Percentiles rank a stretch among this genome's conserved stretches.
phyloP scores from a whole-genome alignment of 2,888 invertebrate species.

The Creontiades dilutus region DNA sequence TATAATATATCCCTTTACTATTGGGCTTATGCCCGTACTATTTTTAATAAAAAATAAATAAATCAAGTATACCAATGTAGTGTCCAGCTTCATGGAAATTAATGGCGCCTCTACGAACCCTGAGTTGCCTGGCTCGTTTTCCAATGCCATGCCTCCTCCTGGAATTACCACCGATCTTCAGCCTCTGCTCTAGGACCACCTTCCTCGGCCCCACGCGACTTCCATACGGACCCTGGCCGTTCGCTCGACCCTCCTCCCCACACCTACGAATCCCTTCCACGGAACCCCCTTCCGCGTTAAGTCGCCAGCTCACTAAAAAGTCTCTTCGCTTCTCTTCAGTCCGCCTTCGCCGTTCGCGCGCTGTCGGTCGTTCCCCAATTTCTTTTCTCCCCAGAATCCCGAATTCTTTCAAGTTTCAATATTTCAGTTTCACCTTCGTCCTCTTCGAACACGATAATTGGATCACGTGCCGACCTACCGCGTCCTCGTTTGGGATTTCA shows the following conservation, averaged over 20 bases:
- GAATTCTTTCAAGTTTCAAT: neutral
- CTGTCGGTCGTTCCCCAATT: neutral
- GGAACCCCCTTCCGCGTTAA: neutral
- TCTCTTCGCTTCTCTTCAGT: slow-evolving; percentile 47
- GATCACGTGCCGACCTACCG: slow-evolving; percentile 56
- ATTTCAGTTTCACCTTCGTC: slow-evolving; percentile 7
- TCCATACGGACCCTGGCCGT: neutral
- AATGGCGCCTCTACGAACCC: too few species aligned
- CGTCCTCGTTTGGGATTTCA: slow-evolving; percentile 61
- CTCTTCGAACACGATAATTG: slow-evolving; percentile 48
- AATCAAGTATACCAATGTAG: too few species aligned
- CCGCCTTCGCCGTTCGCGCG: slow-evolving; percentile 50
- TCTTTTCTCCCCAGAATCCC: neutral
- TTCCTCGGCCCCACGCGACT: neutral
- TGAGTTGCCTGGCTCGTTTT: too few species aligned
- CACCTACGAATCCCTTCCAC: neutral
- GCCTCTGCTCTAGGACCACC: too few species aligned
- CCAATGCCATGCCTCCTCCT: too few species aligned
- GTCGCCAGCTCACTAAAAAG: neutral
- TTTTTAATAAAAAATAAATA: too few species aligned
- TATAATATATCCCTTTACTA: too few species aligned
- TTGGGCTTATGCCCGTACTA: too few species aligned
- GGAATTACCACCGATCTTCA: too few species aligned
- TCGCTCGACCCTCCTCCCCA: too few species aligned
- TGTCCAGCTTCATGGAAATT: too few species aligned